Evolutionary conservation across 2,113 vertebrate genomes (phyloP).

Genomic region (Enhydra lutris): DNA sequence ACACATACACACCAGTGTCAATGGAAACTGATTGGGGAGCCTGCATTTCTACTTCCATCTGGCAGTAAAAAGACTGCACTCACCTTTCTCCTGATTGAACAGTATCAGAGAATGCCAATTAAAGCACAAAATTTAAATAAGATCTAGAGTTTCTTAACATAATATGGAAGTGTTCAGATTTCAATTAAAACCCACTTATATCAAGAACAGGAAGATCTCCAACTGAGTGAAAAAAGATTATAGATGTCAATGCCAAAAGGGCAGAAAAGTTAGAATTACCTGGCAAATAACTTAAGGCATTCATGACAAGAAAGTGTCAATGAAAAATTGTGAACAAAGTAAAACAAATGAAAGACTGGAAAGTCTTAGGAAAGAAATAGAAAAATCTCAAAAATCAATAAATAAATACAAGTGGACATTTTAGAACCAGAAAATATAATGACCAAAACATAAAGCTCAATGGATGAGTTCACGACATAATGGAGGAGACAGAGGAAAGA

Average conservation of each 20-base stretch:
- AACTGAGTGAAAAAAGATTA: background rate
- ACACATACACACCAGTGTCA: no score
- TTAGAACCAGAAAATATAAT: background rate
- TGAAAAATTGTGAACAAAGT: background rate
- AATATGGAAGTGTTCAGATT: background rate
- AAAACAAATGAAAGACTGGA: background rate
- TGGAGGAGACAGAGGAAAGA: background rate
- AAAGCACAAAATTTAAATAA: background rate
- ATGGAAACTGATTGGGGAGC: background rate
- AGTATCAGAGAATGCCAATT: background rate
- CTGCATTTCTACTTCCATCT: background rate
- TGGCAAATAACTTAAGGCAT: background rate
- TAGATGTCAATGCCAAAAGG: background rate
- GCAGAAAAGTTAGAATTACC: background rate
- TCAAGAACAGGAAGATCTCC: background rate
- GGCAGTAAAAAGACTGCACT: background rate
- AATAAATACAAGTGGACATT: background rate
- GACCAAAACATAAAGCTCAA: background rate
- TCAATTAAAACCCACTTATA: background rate
- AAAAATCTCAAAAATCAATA: background rate
- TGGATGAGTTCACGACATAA: background rate
- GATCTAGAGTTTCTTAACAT: background rate
- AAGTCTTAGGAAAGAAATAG: background rate
- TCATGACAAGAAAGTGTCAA: background rate
- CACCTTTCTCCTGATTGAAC: background rate